Evolutionary conservation across 2,113 vertebrate species (phyloP).

Genomic region (Circaetus gallicus): DNA sequence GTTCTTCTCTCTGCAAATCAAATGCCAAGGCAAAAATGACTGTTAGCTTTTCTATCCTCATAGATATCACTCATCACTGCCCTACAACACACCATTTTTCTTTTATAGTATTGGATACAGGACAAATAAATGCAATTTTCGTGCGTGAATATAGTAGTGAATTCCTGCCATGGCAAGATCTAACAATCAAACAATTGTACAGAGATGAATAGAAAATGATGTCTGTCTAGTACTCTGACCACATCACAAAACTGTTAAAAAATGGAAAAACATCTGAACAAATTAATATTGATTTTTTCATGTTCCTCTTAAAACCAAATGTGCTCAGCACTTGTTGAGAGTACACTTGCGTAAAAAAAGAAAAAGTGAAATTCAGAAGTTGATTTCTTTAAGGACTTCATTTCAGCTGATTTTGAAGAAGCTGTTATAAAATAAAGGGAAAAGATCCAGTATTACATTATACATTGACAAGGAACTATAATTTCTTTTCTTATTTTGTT

Average conservation of each 20-base stretch:
- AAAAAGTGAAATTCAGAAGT: not conserved
- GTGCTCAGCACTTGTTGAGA: not conserved
- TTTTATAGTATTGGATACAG: not conserved
- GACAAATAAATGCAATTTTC: not conserved
- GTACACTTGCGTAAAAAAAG: not conserved
- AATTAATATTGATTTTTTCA: conserved; percentile 14
- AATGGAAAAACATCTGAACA: not conserved
- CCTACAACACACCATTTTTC: not conserved
- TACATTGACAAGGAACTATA: not conserved
- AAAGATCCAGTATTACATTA: not conserved
- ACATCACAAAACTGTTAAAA: not conserved
- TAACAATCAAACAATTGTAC: not conserved
- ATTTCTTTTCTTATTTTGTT: not conserved
- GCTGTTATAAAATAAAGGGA: not conserved
- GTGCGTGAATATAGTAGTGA: not conserved
- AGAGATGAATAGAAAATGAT: not conserved
- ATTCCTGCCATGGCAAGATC: not conserved
- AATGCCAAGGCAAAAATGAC: not conserved
- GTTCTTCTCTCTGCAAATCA: not conserved
- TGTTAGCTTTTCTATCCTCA: not conserved
- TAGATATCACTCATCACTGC: not conserved
- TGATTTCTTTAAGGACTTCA: not conserved
- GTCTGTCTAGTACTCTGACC: not conserved
- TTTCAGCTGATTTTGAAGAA: not conserved
- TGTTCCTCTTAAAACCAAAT: not conserved